Evolutionary conservation across 2,888 invertebrate species (phyloP).

Genomic region (Rutpela maculata): DNA sequence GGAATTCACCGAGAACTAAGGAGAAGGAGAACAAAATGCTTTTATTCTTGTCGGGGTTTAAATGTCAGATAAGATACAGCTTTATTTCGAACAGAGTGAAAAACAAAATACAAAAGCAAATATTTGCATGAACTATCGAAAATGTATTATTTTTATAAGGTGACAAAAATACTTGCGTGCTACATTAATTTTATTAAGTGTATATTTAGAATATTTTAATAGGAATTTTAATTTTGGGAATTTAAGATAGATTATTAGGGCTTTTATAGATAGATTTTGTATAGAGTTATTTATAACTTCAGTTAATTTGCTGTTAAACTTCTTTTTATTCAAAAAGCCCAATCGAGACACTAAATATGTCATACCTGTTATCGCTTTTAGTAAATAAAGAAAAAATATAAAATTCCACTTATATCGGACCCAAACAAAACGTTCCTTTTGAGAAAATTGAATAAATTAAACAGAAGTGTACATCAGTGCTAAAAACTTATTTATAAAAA

Average conservation of each 20-base stretch:
- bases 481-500: too few relatives aligned
- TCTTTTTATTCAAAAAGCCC: background rate
- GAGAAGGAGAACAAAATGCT: constrained; percentile 21
- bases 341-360: background rate
- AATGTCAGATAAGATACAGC: constrained; percentile 53
- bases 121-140: background rate
- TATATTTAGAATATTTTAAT: background rate
- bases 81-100: constrained; percentile 40
- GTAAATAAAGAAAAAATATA: too few relatives aligned
- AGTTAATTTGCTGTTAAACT: background rate
- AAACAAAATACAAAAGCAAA: background rate
- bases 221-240: background rate
- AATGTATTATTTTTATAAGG: background rate
- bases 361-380: background rate
- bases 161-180: background rate
- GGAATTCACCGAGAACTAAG: constrained; percentile 14
- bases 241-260: background rate
- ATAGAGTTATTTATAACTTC: background rate
- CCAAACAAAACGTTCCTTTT: too few relatives aligned
- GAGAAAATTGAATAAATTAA: too few relatives aligned
- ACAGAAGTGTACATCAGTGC: too few relatives aligned
- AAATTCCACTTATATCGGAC: too few relatives aligned
- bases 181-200: background rate
- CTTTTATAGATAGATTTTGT: background rate
- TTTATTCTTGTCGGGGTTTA: constrained; percentile 21